phyloP scores from a whole-genome alignment of 2,113 vertebrate genomes.

The Engystomops pustulosus region DNA sequence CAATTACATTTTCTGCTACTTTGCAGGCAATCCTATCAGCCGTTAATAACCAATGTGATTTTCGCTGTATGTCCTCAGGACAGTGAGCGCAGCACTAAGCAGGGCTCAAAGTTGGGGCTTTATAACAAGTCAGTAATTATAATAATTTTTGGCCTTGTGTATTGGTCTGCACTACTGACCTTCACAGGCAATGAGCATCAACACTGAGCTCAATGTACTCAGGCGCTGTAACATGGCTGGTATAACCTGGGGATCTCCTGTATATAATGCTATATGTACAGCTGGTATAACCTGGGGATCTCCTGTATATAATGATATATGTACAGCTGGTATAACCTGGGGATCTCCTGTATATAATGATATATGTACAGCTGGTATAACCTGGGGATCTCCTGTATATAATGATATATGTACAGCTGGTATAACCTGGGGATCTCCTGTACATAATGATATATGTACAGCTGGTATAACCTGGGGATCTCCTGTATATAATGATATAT shows the following conservation, averaged over 20 bases:
- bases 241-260: no score
- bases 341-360: no score
- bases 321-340: no score
- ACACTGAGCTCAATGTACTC: no score
- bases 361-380: no score
- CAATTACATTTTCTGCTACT: slow-evolving; percentile 19
- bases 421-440: no score
- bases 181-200: slow-evolving; percentile 7
- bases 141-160: slow-evolving; percentile 38
- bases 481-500: no score
- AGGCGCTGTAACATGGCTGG: not conserved
- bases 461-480: no score
- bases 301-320: no score
- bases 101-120: slow-evolving; percentile 11
- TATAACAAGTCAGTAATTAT: slow-evolving; percentile 34
- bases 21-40: slow-evolving; percentile 14
- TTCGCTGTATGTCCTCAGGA: slow-evolving; percentile 1
- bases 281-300: not conserved
- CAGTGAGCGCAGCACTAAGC: not conserved
- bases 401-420: no score
- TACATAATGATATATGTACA: no score
- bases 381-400: no score
- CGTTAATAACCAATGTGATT: slow-evolving; percentile 13
- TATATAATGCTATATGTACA: not conserved
- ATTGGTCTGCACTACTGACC: slow-evolving; percentile 56